These are phyloP conservation scores for Lasioglossum malachurum DNA, from an alignment of 2,888 invertebrate genomes.

Conservation along the genomic window DNA sequence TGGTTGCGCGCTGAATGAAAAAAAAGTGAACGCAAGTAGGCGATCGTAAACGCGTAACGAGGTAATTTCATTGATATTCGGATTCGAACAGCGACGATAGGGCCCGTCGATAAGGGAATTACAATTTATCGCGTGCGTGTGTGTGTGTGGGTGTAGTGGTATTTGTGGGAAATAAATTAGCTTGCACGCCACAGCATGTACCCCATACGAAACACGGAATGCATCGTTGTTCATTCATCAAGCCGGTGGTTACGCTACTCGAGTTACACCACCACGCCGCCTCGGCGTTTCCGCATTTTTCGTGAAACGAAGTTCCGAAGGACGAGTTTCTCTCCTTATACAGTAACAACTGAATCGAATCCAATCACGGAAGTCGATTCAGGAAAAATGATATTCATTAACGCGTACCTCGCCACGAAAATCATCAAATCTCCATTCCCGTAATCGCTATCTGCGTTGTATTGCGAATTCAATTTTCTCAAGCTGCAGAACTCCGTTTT, in stretches of 20 bases:
- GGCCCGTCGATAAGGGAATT: constrained; percentile 26
- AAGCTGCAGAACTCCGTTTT: neutral
- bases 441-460: neutral
- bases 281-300: constrained; percentile 65
- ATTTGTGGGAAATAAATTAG: constrained; percentile 57
- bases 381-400: neutral
- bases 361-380: neutral
- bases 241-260: constrained; percentile 68
- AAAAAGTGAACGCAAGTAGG: neutral
- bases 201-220: constrained; percentile 33
- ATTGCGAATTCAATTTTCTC: constrained; percentile 3
- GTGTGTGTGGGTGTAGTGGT: constrained; percentile 12
- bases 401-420: neutral
- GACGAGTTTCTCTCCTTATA: constrained; percentile 43
- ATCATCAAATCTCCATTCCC: neutral
- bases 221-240: constrained; percentile 69
- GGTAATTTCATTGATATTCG: neutral
- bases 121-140: constrained; percentile 30
- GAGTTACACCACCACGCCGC: constrained; percentile 68
- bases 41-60: neutral
- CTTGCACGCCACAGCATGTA: constrained; percentile 45
- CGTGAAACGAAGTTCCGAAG: constrained; percentile 54
- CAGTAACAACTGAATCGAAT: constrained; percentile 36
- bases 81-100: neutral
- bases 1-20: neutral